Conservation (phyloP, 2,797 vertebrate species). For the Hyperoplus immaculatus region DNA sequence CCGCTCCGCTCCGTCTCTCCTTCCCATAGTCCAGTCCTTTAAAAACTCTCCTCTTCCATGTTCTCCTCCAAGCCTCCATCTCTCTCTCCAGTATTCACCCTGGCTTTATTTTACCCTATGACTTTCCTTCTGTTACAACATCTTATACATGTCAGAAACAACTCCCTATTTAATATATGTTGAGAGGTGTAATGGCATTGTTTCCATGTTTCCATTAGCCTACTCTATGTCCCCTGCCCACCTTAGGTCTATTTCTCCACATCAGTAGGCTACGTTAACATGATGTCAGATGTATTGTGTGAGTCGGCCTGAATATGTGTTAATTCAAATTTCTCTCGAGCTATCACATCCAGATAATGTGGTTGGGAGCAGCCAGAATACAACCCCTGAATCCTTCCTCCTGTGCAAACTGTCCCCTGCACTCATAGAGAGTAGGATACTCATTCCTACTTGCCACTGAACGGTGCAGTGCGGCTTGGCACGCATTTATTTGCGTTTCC, state of each 20-base stretch:
- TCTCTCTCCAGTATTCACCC: constrained; percentile 4
- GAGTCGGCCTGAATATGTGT: too few species aligned
- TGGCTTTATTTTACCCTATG: constrained; percentile 5
- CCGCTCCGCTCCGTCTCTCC: constrained; percentile 83
- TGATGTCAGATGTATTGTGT: too few species aligned
- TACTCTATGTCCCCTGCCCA: background rate
- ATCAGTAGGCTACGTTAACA: background rate
- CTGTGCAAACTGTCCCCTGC: background rate
- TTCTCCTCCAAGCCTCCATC: constrained; percentile 58
- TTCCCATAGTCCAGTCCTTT: constrained; percentile 85
- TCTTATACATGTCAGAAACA: background rate
- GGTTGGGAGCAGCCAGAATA: constrained; percentile 5
- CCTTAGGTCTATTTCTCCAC: background rate
- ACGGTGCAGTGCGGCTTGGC: too few species aligned
- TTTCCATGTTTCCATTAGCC: too few species aligned
- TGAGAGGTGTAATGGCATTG: too few species aligned
- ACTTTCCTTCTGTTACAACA: background rate
- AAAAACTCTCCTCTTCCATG: constrained; percentile 77
- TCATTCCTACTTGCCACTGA: too few species aligned
- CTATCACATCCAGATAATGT: too few species aligned
- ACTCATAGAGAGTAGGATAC: background rate
- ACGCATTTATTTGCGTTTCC: too few species aligned
- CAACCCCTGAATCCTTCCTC: background rate
- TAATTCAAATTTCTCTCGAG: too few species aligned
- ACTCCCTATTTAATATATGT: too few species aligned